Conservation (phyloP, 1,140 invertebrate species). For the Ceratina japonica region DNA sequence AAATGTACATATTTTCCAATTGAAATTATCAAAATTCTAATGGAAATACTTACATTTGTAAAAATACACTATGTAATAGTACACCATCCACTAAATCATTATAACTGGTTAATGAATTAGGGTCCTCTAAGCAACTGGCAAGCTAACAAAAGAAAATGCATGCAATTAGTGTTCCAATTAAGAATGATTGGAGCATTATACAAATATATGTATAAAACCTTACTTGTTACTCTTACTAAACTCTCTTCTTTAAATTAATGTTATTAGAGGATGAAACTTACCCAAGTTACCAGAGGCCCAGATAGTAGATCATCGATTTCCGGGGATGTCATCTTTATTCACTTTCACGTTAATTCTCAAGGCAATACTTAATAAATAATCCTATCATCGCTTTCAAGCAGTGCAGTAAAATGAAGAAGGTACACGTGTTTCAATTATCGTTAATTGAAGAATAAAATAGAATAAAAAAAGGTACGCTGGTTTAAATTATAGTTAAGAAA, state of each 20-base stretch:
- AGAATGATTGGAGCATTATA: too few relatives aligned
- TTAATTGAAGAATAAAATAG: not conserved
- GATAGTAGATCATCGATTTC: slow-evolving; percentile 90
- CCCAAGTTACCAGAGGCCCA: slow-evolving; percentile 92
- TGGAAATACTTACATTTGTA: slow-evolving; percentile 87
- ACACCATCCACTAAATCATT: slow-evolving; percentile 90
- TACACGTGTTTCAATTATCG: not conserved
- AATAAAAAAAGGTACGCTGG: not conserved
- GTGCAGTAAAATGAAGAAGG: too few relatives aligned
- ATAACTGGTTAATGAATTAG: slow-evolving; percentile 87
- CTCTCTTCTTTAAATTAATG: not conserved
- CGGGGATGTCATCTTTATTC: slow-evolving; percentile 79
- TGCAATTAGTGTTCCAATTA: slow-evolving; percentile 12
- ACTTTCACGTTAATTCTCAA: slow-evolving; percentile 5
- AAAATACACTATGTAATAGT: slow-evolving; percentile 90
- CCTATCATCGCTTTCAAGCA: slow-evolving; percentile 10
- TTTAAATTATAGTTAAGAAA: not conserved
- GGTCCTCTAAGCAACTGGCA: slow-evolving; percentile 89
- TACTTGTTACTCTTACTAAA: too few relatives aligned
- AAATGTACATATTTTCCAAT: not conserved
- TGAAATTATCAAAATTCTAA: slow-evolving; percentile 19
- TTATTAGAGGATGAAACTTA: slow-evolving; percentile 75
- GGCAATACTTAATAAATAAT: slow-evolving; percentile 19
- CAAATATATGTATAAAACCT: too few relatives aligned
- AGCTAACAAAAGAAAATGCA: slow-evolving; percentile 81